Conservation (phyloP, 2,797 vertebrate genomes). For the Balearica regulorum region DNA sequence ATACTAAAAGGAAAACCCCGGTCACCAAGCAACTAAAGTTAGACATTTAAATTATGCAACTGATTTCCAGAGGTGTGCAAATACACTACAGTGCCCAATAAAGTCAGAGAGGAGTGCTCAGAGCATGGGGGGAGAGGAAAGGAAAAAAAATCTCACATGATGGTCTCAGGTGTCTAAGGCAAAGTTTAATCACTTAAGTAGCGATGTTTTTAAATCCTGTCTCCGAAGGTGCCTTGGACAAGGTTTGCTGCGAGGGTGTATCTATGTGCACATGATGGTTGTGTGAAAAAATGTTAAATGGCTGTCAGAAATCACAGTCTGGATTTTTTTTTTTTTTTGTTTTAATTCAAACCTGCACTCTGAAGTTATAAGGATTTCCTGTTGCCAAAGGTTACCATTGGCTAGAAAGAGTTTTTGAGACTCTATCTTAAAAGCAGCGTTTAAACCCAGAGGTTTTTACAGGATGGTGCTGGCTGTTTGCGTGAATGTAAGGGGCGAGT, state of each 20-base stretch:
- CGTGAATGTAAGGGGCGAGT: too few relatives aligned
- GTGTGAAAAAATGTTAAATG: not conserved
- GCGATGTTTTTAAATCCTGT: not conserved
- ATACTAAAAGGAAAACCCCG: not conserved
- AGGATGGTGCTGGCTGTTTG: not conserved
- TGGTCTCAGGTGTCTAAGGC: not conserved
- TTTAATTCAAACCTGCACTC: not conserved
- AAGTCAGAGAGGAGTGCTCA: not conserved
- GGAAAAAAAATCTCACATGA: not conserved
- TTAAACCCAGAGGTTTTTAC: not conserved
- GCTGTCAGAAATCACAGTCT: not conserved
- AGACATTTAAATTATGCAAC: not conserved
- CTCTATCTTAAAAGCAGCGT: not conserved
- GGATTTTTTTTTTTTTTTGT: not conserved
- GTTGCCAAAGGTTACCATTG: not conserved
- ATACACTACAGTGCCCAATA: not conserved
- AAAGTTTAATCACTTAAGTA: not conserved
- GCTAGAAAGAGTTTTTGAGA: not conserved
- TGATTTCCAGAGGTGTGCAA: not conserved
- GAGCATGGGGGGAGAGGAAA: accelerated
- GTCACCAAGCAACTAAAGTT: not conserved
- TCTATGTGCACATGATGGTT: not conserved
- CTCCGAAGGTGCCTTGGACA: not conserved
- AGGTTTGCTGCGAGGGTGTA: not conserved
- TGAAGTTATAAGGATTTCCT: not conserved